Evolutionary conservation across 2,888 invertebrate species (phyloP).

Genomic region (Gasteruption jaculator): DNA sequence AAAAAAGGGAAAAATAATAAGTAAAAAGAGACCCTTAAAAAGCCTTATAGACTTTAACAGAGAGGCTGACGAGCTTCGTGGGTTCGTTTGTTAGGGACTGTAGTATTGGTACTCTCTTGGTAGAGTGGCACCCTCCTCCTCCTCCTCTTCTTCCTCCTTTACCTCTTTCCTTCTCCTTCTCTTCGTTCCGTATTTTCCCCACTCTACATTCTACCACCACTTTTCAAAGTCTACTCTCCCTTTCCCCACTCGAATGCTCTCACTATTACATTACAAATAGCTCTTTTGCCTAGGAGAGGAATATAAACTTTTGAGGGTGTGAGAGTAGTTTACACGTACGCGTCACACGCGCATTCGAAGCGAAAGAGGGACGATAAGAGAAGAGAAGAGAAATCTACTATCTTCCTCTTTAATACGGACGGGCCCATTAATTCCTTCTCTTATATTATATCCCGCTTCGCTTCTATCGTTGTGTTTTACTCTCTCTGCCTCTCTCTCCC

Average conservation of each 20-base stretch:
- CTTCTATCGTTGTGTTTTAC: slow-evolving; percentile 12
- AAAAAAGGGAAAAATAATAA: neutral
- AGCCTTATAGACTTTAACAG: neutral
- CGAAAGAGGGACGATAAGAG: slow-evolving; percentile 12
- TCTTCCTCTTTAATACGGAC: slow-evolving; percentile 14
- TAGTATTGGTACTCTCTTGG: slow-evolving; percentile 30
- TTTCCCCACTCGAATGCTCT: slow-evolving; percentile 37
- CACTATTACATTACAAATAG: slow-evolving; percentile 45
- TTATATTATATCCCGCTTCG: slow-evolving; percentile 3
- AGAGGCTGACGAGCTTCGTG: slow-evolving; percentile 19
- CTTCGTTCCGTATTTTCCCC: slow-evolving; percentile 21
- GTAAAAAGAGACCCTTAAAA: neutral
- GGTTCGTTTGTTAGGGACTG: slow-evolving; percentile 32
- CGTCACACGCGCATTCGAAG: neutral
- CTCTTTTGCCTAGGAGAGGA: slow-evolving; percentile 41
- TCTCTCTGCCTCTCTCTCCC: slow-evolving; percentile 13
- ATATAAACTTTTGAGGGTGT: neutral
- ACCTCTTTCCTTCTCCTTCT: slow-evolving; percentile 17
- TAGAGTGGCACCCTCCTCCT: slow-evolving; percentile 26
- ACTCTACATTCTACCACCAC: slow-evolving; percentile 28
- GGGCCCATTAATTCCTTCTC: no score
- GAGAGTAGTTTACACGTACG: slow-evolving; percentile 3
- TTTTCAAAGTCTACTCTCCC: slow-evolving; percentile 32
- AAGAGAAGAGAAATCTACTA: slow-evolving; percentile 8
- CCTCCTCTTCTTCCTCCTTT: slow-evolving; percentile 9